Base-by-base conservation (phyloP, 2,888 invertebrate species). In the Pyrrhosoma nymphula region DNA sequence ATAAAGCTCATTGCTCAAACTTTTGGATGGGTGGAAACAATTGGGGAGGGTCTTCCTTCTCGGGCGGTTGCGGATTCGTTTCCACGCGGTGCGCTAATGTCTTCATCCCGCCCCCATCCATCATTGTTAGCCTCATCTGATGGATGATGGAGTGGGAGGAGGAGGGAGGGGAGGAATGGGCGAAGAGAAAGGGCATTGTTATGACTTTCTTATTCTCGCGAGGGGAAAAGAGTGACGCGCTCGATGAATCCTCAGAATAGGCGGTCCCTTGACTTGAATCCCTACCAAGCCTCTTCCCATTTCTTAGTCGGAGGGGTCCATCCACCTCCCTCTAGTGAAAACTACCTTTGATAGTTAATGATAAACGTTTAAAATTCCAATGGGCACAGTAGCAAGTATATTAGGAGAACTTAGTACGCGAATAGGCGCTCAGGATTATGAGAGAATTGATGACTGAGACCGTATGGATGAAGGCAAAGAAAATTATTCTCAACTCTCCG, bases 81-180 rank as follows among this genome's bases (percentile, higher is more conserved):
- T n/a, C 35, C 88, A 60, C 39, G 60, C 20, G 69, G 35, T 82
- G 35, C 82, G 35, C 82, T 82, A 82, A 47, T 93, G 47, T n/a
- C 47, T 56, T 93, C 69, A 47, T 63, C 63, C 63, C 39, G 0
- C 26, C 47, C 69, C 69, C 69, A 93, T 93, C 93, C 93, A 93
- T 93, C 93, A 93, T 93, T 69, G 93, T 93, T 93, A 93, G 35
- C 23, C 69, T 39, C 93, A 69, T 93, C 69, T 93, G 93, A 93
- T 93, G 63, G 93, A 93, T 93, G 93, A 91, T 56, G 60, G n/a
- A 89, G 35, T 20, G n/a, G 39, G 39, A 20, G 26, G 56, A 4
- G 60, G 63, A 75, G 39, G 47, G 69, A 26, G 47, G 12, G 47
- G 23, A 10, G 18, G 63, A 18, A 8, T 10, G 23, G 23, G 88